Percentiles rank a stretch among this genome's conserved stretches.
Conservation (phyloP, 2,797 vertebrate species). For the Synaphobranchus kaupii region DNA sequence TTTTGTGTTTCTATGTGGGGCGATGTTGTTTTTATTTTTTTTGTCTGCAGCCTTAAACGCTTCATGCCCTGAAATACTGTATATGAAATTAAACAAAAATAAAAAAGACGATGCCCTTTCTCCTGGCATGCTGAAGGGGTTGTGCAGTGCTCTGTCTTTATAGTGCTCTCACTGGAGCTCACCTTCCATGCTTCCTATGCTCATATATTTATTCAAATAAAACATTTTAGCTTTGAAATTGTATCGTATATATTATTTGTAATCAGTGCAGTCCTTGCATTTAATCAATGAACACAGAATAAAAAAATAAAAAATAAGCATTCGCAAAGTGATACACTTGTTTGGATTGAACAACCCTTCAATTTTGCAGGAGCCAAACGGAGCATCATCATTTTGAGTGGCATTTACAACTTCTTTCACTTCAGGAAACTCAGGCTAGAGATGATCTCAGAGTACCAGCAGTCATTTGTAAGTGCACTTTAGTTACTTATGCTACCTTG, state of each 20-base stretch:
- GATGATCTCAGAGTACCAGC: slow-evolving; percentile 60
- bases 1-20: not conserved
- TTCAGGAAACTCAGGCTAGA: slow-evolving; percentile 72
- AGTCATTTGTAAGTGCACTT: slow-evolving; percentile 65
- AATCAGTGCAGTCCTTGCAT: not conserved
- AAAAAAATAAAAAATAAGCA: not conserved
- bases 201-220: not conserved
- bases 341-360: not conserved
- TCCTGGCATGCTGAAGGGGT: not conserved
- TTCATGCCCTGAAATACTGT: not conserved
- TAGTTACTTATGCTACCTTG: not conserved
- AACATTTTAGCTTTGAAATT: not conserved
- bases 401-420: slow-evolving; percentile 76
- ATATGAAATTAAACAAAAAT: not conserved
- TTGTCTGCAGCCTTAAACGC: not conserved
- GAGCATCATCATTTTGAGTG: slow-evolving; percentile 70
- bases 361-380: slow-evolving; percentile 65
- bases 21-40: too few species aligned
- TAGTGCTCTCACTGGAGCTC: not conserved
- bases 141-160: not conserved
- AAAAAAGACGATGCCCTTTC: not conserved
- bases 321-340: too few species aligned
- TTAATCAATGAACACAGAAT: not conserved
- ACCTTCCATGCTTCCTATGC: not conserved
- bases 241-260: not conserved